These are phyloP conservation scores for Liparis tanakae DNA, from an alignment of 2,797 vertebrate genomes.

Conservation along the genomic window DNA sequence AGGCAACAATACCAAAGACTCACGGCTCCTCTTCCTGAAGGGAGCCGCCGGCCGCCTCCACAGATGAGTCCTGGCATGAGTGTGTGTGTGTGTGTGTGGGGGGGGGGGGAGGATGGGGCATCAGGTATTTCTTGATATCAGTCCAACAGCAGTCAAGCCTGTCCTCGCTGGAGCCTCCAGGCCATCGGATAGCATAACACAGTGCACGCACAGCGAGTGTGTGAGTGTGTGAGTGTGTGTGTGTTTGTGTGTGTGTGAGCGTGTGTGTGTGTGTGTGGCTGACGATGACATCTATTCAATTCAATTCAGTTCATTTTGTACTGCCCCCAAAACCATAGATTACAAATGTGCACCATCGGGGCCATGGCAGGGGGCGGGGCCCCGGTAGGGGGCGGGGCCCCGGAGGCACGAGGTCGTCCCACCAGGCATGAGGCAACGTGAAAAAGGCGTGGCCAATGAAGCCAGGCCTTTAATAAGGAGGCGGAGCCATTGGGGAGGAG, in stretches of 20 bases:
- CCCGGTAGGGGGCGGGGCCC: too few relatives aligned
- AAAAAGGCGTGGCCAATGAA: too few relatives aligned
- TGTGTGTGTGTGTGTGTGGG: not conserved
- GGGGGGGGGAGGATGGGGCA: constrained; percentile 30
- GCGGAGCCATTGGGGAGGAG: too few relatives aligned
- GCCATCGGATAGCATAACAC: constrained; percentile 65
- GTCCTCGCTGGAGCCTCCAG: constrained; percentile 73
- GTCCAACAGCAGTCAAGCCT: constrained; percentile 75
- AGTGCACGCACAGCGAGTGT: constrained; percentile 9
- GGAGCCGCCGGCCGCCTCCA: constrained; percentile 60
- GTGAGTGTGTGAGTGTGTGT: constrained; percentile 15
- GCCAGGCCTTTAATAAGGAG: too few relatives aligned
- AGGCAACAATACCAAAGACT: constrained; percentile 47
- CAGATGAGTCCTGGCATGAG: constrained; percentile 74
- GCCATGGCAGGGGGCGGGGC: too few relatives aligned
- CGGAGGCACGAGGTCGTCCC: too few relatives aligned
- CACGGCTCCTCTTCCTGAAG: constrained; percentile 44
- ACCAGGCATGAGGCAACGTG: too few relatives aligned
- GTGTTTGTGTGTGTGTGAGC: constrained; percentile 15
- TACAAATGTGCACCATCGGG: too few relatives aligned
- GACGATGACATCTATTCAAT: constrained; percentile 65
- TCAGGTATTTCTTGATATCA: constrained; percentile 75
- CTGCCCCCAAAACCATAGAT: too few relatives aligned
- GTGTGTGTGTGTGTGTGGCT: constrained; percentile 49
- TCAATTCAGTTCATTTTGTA: too few relatives aligned